Percentiles rank a stretch among this genome's conserved stretches.
Conservation (phyloP, 1,140 invertebrate species). For the Atta colombica region DNA sequence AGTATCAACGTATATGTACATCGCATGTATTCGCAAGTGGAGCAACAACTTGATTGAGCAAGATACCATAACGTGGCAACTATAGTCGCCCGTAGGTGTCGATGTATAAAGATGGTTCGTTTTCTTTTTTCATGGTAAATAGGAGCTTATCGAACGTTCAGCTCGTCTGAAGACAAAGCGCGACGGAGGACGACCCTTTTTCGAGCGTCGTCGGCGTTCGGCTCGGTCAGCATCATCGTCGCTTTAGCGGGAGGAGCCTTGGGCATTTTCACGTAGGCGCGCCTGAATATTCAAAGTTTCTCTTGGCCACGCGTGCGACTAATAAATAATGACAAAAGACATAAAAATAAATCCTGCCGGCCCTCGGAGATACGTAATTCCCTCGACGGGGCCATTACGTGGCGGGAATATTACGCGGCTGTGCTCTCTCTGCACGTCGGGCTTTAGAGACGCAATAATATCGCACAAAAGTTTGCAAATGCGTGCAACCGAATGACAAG, state of each 20-base stretch:
- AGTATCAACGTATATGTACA: neutral
- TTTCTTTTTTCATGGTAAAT: neutral
- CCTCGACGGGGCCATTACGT: constrained; percentile 40
- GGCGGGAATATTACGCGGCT: constrained; percentile 33
- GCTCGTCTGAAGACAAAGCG: constrained; percentile 6
- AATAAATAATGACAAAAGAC: constrained; percentile 81
- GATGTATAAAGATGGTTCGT: neutral
- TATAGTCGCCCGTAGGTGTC: neutral
- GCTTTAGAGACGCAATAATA: constrained; percentile 33
- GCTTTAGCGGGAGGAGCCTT: constrained; percentile 60
- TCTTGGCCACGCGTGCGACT: constrained; percentile 70
- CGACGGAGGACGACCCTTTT: constrained; percentile 27
- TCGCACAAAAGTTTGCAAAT: constrained; percentile 3
- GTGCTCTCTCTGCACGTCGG: neutral
- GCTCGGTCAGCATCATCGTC: constrained; percentile 57
- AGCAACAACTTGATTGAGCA: constrained; percentile 33
- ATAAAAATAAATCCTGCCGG: constrained; percentile 77
- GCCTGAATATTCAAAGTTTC: constrained; percentile 83
- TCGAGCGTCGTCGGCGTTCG: neutral
- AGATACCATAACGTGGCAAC: constrained; percentile 20
- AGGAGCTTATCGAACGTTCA: neutral
- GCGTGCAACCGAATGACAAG: constrained; percentile 39
- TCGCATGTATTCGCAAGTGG: neutral
- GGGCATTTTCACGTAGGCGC: constrained; percentile 77
- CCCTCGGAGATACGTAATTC: constrained; percentile 64